A percentile compares a stretch with the other conserved stretches of the same genome.
phyloP scores from a whole-genome alignment of 1,140 invertebrate genomes.

The Oscheius sp. region DNA sequence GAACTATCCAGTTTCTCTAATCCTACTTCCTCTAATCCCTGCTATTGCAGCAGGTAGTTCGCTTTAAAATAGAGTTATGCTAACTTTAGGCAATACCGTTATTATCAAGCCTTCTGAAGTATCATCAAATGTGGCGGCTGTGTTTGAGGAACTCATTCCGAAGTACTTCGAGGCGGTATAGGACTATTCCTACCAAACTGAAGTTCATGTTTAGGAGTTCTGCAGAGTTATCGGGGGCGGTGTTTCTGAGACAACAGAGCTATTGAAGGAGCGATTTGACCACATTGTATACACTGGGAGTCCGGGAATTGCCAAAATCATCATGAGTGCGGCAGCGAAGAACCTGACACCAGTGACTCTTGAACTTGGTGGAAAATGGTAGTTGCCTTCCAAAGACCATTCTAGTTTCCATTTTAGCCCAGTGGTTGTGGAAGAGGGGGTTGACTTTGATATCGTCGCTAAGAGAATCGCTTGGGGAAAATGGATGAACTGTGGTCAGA shows the following conservation, averaged over 20 bases:
- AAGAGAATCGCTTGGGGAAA: constrained; percentile 87
- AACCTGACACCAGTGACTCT: constrained; percentile 86
- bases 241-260: constrained; percentile 75
- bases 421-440: constrained; percentile 36
- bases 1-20: constrained; percentile 91
- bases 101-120: constrained; percentile 90
- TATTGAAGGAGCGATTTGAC: constrained; percentile 87
- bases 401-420: too few species aligned
- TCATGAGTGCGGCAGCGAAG: constrained; percentile 83
- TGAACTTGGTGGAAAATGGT: constrained; percentile 86
- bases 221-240: constrained; percentile 72
- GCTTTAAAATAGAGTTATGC: too few species aligned
- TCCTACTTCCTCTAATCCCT: constrained; percentile 72
- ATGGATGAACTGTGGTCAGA: constrained; percentile 86
- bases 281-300: constrained; percentile 97
- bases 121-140: constrained; percentile 71
- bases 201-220: too few species aligned
- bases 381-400: not conserved
- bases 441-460: constrained; percentile 58
- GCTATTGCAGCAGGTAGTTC: constrained; percentile 87
- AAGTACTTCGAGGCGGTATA: constrained; percentile 91
- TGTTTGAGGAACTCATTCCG: constrained; percentile 75
- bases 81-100: constrained; percentile 84
- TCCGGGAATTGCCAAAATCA: constrained; percentile 78
- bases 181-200: too few species aligned